phyloP scores from a whole-genome alignment of 2,888 invertebrate species.

The Melieria picta region DNA sequence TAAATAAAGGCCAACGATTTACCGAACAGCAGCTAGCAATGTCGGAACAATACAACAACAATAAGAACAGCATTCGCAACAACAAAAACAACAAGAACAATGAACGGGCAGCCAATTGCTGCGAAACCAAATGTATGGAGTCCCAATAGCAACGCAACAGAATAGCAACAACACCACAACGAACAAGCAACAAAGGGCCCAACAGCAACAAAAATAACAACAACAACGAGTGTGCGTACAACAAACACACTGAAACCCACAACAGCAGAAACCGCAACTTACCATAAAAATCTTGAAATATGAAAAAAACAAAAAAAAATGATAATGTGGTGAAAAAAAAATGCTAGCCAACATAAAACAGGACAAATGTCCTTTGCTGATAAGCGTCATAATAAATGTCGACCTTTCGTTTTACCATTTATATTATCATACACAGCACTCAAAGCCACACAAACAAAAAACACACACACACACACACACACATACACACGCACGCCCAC shows the following conservation, averaged over 20 bases:
- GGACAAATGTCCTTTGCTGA: slow-evolving; percentile 65
- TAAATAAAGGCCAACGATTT: no score
- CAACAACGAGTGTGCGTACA: not conserved
- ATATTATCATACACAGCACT: slow-evolving; percentile 57
- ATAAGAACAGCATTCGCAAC: no score
- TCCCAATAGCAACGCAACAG: not conserved
- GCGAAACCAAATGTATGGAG: no score
- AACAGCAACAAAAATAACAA: not conserved
- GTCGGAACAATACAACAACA: slow-evolving; percentile 24
- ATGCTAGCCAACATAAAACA: slow-evolving; percentile 47
- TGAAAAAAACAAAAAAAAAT: slow-evolving; percentile 14
- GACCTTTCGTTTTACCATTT: slow-evolving; percentile 66
- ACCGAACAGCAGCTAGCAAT: not conserved
- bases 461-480: slow-evolving; percentile 4
- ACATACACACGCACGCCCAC: slow-evolving; percentile 10
- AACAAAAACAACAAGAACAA: no score
- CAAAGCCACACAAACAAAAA: slow-evolving; percentile 3
- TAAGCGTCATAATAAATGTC: slow-evolving; percentile 66
- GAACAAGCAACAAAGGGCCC: slow-evolving; percentile 23
- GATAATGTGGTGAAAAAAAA: not conserved
- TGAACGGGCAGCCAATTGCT: no score
- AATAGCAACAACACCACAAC: slow-evolving; percentile 28
- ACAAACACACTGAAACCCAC: not conserved
- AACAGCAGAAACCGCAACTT: slow-evolving; percentile 13
- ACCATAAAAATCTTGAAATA: slow-evolving; percentile 33